A percentile compares a stretch with the other conserved stretches of the same genome.
Conservation (phyloP, 2,797 vertebrate species). For the Lacerta agilis region DNA sequence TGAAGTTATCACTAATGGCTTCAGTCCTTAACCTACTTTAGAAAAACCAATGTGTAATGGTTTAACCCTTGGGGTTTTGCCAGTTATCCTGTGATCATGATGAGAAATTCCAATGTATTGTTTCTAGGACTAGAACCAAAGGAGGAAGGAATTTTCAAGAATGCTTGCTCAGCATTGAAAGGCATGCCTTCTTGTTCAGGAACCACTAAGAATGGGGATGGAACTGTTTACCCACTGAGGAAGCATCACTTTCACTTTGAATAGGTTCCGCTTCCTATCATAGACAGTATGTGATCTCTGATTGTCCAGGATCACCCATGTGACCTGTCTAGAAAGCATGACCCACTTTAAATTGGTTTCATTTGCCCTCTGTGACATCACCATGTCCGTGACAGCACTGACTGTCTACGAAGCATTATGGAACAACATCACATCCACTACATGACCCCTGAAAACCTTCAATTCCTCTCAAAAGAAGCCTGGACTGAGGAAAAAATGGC, state of each 20-base stretch:
- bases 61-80: constrained; percentile 10
- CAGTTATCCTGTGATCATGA: not conserved
- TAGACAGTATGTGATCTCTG: not conserved
- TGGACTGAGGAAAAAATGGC: not conserved
- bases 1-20: constrained; percentile 12
- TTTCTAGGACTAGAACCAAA: not conserved
- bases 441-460: not conserved
- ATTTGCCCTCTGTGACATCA: not conserved
- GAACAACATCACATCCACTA: not conserved
- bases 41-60: not conserved
- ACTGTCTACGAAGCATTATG: not conserved
- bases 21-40: constrained; percentile 19
- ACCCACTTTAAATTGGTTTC: not conserved
- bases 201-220: not conserved
- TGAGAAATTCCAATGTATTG: not conserved
- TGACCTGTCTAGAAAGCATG: not conserved
- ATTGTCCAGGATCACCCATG: not conserved
- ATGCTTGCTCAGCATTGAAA: not conserved
- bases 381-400: not conserved
- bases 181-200: not conserved
- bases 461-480: not conserved
- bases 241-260: not conserved
- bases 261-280: not conserved
- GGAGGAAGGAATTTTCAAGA: not conserved
- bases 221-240: not conserved